Percentiles rank a stretch among this genome's conserved stretches.
These are phyloP conservation scores for Drosophila recens DNA, from an alignment of 2,888 invertebrate species.

Conservation along the genomic window DNA sequence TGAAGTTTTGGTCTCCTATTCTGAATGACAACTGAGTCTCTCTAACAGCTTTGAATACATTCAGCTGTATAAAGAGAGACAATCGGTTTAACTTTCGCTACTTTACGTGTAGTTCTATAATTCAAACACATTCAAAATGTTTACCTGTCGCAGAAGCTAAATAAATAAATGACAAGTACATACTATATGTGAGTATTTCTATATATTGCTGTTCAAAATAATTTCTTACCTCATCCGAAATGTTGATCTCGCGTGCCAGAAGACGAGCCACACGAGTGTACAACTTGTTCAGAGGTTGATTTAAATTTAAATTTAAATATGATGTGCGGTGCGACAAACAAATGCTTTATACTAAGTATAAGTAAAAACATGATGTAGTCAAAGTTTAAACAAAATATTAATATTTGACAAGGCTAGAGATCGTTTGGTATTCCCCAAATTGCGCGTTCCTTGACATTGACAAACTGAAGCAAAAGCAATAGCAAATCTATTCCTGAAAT, in stretches of 20 bases:
- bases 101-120: constrained; percentile 10
- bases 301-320: constrained; percentile 57
- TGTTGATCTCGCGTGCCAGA: constrained; percentile 58
- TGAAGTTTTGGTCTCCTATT: constrained; percentile 29
- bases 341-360: constrained; percentile 22
- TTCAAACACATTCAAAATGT: constrained; percentile 1
- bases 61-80: neutral
- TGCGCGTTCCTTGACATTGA: constrained; percentile 34
- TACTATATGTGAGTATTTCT: constrained; percentile 4
- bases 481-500: neutral
- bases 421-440: constrained; percentile 43
- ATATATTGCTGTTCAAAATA: constrained; percentile 43
- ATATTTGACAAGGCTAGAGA: constrained; percentile 19
- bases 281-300: constrained; percentile 43
- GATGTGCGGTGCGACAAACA: constrained; percentile 33
- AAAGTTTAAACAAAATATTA: constrained; percentile 21
- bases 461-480: neutral
- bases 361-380: constrained; percentile 21
- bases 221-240: constrained; percentile 59
- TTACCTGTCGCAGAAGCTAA: constrained; percentile 32
- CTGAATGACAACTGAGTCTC: constrained; percentile 11
- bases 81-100: constrained; percentile 9
- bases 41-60: constrained; percentile 6
- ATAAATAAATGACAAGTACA: constrained; percentile 14
- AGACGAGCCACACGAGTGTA: constrained; percentile 33